Percentiles rank a stretch among this genome's conserved stretches.
These are phyloP conservation scores for Melanostoma scalare DNA, from an alignment of 2,888 invertebrate species.

Conservation along the genomic window DNA sequence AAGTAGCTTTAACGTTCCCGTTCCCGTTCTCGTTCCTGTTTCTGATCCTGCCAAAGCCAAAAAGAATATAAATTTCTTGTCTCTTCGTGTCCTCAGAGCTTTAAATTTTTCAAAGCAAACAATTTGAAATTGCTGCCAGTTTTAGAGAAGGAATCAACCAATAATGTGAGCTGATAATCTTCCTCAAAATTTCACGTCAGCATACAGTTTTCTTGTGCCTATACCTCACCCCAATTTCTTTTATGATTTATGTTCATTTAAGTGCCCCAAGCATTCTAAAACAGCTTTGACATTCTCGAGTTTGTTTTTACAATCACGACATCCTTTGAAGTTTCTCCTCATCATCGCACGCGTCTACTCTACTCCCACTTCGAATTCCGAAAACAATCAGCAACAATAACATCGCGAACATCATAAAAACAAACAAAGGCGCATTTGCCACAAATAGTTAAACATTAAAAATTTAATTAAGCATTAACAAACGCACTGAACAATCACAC, in stretches of 20 bases:
- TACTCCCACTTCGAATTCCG: not conserved
- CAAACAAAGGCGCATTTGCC: conserved; percentile 43
- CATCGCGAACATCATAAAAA: not conserved
- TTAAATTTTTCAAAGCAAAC: too few relatives aligned
- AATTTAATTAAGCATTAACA: conserved; percentile 73
- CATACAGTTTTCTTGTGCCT: not conserved
- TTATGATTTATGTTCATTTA: conserved; percentile 20
- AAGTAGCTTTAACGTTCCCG: too few relatives aligned
- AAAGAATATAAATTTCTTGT: too few relatives aligned
- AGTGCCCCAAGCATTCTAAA: conserved; percentile 46
- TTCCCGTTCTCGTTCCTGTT: too few relatives aligned
- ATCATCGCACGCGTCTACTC: not conserved
- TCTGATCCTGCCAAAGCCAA: too few relatives aligned
- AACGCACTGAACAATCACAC: conserved; percentile 69
- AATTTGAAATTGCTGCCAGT: too few relatives aligned
- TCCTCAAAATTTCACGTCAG: too few relatives aligned
- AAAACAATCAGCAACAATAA: conserved; percentile 23
- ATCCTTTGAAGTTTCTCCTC: conserved; percentile 59
- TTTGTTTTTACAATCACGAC: conserved; percentile 42
- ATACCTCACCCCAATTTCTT: not conserved
- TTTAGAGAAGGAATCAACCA: too few relatives aligned
- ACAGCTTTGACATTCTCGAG: conserved; percentile 45
- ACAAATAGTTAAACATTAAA: conserved; percentile 72
- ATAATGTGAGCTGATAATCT: too few relatives aligned
- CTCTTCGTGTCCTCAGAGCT: too few relatives aligned